Evolutionary conservation across 2,888 invertebrate genomes (phyloP), one percentile per base, ranked within the genome.

Genomic region (Ceratothoa steindachneri): DNA sequence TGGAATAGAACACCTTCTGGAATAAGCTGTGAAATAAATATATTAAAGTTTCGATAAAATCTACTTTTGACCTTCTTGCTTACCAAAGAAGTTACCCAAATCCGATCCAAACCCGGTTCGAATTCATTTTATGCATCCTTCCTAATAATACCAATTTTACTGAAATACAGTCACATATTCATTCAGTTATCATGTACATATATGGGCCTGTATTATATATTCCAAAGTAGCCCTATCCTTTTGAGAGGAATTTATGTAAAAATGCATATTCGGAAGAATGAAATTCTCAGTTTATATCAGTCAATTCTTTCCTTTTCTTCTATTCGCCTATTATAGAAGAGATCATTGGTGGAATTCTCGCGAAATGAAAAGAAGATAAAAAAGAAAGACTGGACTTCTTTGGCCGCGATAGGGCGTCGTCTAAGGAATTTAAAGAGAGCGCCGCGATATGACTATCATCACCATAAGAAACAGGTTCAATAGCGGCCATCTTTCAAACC

Each of bases 401-500:
- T 60, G n/a, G 52, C 60, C 24, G 1, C 60, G 60, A 60, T 60
- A n/a, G 24, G 24, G 22, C n/a, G 60, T 60, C 60, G 60, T 60
- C 60, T 12, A 24, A 60, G 27, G 60, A 60, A 60, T 60, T 60
- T 24, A 60, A 60, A 60, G 60, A 60, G 60, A 5, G 60, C n/a
- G 60, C 24, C 24, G n/a, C 1, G 60, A 60, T 60, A 60, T 24
- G 60, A 1, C 60, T 60, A 60, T 24, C 22, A 60, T 60, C 60
- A 60, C 19, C 60, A 60, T 60, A 60, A 60, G 60, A 60, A 60
- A 60, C 60, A 60, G 60, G 60, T 60, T 60, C 60, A 60, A 60
- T 60, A 24, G 60, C 60, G 24, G 60, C 19, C 60, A 60, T 60
- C 60, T 60, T 60, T 60, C 60, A 60, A 60, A 12, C 9, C 60